These are phyloP conservation scores for Cenopis cana DNA, from an alignment of 2,888 invertebrate species.

Conservation along the genomic window DNA sequence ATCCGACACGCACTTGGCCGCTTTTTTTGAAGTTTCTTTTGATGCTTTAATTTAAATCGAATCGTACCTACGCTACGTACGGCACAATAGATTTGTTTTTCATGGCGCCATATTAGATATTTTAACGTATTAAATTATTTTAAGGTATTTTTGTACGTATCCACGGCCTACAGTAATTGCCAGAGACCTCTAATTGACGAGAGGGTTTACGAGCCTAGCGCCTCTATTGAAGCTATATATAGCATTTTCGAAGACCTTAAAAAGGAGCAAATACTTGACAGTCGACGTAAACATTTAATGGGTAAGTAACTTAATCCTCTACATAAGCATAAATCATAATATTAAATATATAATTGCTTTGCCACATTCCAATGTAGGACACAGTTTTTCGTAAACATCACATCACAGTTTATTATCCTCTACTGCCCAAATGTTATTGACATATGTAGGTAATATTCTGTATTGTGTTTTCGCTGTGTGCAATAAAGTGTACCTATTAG, in stretches of 20 bases:
- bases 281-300: neutral
- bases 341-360: neutral
- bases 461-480: neutral
- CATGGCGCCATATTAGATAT: too few relatives aligned
- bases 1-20: too few relatives aligned
- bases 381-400: neutral
- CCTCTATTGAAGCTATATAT: conserved; percentile 19
- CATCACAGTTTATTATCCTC: too few relatives aligned
- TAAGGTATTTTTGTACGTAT: conserved; percentile 41
- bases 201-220: conserved; percentile 15
- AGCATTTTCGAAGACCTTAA: conserved; percentile 3
- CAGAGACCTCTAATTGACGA: conserved; percentile 30
- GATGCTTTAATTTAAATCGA: too few relatives aligned
- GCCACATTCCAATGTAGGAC: neutral
- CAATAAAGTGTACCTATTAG: too few relatives aligned
- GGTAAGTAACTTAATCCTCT: conserved; percentile 1
- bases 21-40: too few relatives aligned
- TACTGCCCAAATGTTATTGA: too few relatives aligned
- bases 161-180: conserved; percentile 41
- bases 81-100: too few relatives aligned
- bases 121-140: neutral
- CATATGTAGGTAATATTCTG: neutral
- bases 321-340: neutral
- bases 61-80: too few relatives aligned
- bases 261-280: neutral